These are phyloP conservation scores for Rostratula benghalensis DNA, from an alignment of 2,113 vertebrate species.

Conservation along the genomic window DNA sequence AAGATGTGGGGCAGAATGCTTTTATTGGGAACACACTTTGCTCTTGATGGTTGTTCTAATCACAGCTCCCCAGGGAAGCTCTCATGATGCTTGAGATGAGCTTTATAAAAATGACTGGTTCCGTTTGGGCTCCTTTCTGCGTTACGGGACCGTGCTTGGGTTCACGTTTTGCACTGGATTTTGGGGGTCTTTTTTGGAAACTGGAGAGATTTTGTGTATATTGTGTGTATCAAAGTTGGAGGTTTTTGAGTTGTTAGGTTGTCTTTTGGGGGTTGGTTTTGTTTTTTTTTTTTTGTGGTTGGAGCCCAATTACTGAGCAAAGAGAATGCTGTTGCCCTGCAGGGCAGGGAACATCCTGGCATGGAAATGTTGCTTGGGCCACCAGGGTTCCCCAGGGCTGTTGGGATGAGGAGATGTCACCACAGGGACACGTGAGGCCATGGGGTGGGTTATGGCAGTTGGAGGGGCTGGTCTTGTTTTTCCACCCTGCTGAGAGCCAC, in stretches of 20 bases:
- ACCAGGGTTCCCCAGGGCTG: accelerated
- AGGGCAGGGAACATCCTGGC: background rate
- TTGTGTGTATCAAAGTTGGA: background rate
- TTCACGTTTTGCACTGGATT: background rate
- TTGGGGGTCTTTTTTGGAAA: background rate
- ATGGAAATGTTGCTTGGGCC: accelerated
- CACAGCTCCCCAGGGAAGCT: background rate
- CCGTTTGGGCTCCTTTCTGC: background rate
- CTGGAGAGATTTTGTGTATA: background rate
- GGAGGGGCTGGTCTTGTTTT: background rate
- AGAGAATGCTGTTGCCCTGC: accelerated
- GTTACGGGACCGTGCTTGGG: accelerated
- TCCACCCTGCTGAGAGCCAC: background rate
- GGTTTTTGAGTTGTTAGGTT: background rate
- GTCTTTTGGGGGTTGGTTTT: too few relatives aligned
- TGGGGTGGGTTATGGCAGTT: background rate
- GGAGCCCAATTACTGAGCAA: background rate
- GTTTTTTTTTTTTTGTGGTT: background rate
- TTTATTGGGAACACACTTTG: background rate
- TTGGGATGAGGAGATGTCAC: background rate
- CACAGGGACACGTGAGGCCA: accelerated
- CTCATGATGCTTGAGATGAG: background rate
- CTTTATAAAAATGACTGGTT: background rate
- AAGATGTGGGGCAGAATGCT: background rate
- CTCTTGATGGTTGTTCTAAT: background rate